These are phyloP conservation scores for Selenia dentaria DNA, from an alignment of 2,888 invertebrate genomes.

Conservation along the genomic window DNA sequence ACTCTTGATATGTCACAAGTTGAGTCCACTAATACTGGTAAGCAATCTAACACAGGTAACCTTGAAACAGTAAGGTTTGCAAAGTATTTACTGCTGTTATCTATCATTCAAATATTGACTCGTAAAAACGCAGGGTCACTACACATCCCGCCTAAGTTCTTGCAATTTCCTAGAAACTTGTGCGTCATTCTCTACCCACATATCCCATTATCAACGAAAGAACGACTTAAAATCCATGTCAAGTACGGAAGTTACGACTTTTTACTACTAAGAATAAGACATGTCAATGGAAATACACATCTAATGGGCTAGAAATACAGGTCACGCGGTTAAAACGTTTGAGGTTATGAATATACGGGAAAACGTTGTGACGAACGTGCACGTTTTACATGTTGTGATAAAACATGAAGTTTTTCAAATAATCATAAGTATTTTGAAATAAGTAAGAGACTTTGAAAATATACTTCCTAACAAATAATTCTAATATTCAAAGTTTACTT, in stretches of 20 bases:
- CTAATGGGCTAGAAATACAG: slow-evolving; percentile 61
- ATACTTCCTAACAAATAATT: too few species aligned
- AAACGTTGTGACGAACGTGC: slow-evolving; percentile 28
- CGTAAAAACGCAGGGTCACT: slow-evolving; percentile 69
- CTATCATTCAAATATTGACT: too few species aligned
- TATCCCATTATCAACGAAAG: slow-evolving; percentile 26
- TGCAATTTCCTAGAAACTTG: slow-evolving; percentile 72
- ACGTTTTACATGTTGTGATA: too few species aligned
- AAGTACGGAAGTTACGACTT: slow-evolving; percentile 1
- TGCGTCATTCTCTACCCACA: slow-evolving; percentile 74
- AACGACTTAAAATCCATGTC: not conserved
- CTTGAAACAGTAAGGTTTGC: too few species aligned
- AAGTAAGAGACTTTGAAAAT: too few species aligned
- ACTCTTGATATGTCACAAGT: too few species aligned
- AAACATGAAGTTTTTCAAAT: too few species aligned
- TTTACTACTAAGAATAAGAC: not conserved
- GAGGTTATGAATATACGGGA: slow-evolving; percentile 47
- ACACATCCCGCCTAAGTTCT: slow-evolving; percentile 62
- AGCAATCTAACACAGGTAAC: too few species aligned
- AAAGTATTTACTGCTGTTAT: too few species aligned
- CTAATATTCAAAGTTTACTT: too few species aligned
- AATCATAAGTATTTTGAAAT: too few species aligned
- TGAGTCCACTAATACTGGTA: too few species aligned
- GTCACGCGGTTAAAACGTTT: slow-evolving; percentile 49
- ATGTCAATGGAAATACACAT: slow-evolving; percentile 64